These are phyloP conservation scores for Adelphocoris suturalis DNA, from an alignment of 2,888 invertebrate species.

Conservation along the genomic window DNA sequence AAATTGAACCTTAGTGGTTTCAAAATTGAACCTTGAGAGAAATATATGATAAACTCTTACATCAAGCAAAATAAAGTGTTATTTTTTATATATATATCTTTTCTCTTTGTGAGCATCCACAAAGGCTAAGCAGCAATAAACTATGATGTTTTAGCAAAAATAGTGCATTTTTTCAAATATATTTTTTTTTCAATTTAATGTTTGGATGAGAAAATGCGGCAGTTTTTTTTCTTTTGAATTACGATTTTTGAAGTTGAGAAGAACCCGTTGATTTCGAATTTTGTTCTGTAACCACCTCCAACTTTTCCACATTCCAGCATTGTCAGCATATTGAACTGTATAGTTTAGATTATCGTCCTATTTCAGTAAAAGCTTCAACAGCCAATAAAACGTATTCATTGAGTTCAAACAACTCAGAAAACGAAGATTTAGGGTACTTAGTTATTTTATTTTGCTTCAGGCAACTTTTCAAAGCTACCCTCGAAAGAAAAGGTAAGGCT, in stretches of 20 bases:
- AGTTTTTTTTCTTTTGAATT: not conserved
- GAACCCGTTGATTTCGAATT: not conserved
- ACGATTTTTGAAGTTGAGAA: not conserved
- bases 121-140: conserved; percentile 25
- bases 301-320: too few species aligned
- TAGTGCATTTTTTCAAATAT: conserved; percentile 51
- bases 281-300: too few species aligned
- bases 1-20: not conserved
- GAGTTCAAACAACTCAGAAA: too few species aligned
- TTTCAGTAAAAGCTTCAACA: too few species aligned
- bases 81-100: not conserved
- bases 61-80: conserved; percentile 37
- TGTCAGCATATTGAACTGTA: too few species aligned
- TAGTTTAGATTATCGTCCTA: too few species aligned
- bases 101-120: not conserved
- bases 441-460: too few species aligned
- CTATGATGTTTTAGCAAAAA: conserved; percentile 57
- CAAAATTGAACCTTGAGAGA: not conserved
- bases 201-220: conserved; percentile 41
- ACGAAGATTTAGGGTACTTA: too few species aligned
- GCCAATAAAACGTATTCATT: too few species aligned
- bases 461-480: too few species aligned
- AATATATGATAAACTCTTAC: not conserved
- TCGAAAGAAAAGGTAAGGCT: too few species aligned
- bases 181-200: conserved; percentile 39